A percentile compares a stretch with the other conserved stretches of the same genome.
Evolutionary conservation across 2,113 vertebrate genomes (phyloP).

Genomic region (Leptocoma aspasia): DNA sequence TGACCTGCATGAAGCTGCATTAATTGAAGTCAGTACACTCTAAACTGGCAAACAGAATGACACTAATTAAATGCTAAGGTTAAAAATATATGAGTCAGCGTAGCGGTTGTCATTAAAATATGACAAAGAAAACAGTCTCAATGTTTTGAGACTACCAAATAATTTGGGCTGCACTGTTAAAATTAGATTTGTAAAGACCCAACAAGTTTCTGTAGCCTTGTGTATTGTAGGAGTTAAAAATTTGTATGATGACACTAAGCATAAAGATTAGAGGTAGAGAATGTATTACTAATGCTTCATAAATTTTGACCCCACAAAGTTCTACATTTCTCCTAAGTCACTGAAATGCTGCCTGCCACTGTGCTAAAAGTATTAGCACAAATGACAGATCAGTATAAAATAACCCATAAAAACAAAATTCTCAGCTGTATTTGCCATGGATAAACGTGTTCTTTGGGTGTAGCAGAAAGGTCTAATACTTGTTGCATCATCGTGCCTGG

Average conservation of each 20-base stretch:
- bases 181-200: background rate
- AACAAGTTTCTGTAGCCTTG: background rate
- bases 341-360: background rate
- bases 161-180: background rate
- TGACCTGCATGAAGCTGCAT: background rate
- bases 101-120: background rate
- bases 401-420: background rate
- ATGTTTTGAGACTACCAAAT: background rate
- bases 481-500: background rate
- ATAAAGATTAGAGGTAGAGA: background rate
- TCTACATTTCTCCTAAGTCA: background rate
- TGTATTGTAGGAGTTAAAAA: background rate
- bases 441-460: background rate
- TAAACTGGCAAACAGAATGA: background rate
- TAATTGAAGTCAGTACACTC: background rate
- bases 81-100: background rate
- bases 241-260: background rate
- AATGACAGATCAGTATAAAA: background rate
- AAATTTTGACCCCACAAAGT: background rate
- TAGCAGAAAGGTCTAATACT: background rate
- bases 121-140: background rate
- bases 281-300: background rate
- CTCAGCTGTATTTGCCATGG: background rate
- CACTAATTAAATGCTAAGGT: background rate
- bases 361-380: background rate